Percentiles rank a stretch among this genome's conserved stretches.
These are phyloP conservation scores for Enteromius mattozi DNA, from an alignment of 2,797 vertebrate genomes.

Conservation along the genomic window DNA sequence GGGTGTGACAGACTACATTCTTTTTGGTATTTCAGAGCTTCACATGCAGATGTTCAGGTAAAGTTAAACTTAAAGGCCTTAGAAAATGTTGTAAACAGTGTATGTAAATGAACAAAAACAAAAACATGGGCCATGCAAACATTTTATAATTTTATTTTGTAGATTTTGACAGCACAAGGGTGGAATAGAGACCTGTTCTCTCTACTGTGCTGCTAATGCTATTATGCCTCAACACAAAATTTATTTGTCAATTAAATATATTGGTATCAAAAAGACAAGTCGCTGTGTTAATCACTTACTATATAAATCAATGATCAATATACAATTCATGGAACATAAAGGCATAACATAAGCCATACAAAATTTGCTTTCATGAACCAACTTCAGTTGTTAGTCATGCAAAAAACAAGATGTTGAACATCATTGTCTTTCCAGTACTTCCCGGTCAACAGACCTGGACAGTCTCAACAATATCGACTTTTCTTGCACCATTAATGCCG, in stretches of 20 bases:
- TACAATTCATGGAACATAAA: slow-evolving; percentile 17
- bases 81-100: slow-evolving; percentile 1
- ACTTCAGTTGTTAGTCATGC: slow-evolving; percentile 38
- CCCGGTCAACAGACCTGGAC: slow-evolving; percentile 23
- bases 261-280: not conserved
- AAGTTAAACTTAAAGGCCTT: slow-evolving; percentile 12
- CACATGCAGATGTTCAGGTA: slow-evolving; percentile 24
- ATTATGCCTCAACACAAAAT: not conserved
- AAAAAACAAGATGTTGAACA: slow-evolving; percentile 19
- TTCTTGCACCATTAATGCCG: not conserved
- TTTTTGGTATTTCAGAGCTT: slow-evolving; percentile 25
- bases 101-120: not conserved
- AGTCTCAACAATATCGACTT: not conserved
- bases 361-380: slow-evolving; percentile 16
- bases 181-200: not conserved
- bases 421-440: slow-evolving; percentile 6
- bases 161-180: not conserved
- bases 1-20: not conserved
- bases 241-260: not conserved
- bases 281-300: not conserved
- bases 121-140: not conserved
- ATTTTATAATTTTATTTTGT: not conserved
- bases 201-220: not conserved
- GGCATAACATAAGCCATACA: slow-evolving; percentile 7
- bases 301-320: slow-evolving; percentile 9